Base-by-base conservation (phyloP, 2,113 vertebrate genomes). In the Pseudopipra pipra region DNA sequence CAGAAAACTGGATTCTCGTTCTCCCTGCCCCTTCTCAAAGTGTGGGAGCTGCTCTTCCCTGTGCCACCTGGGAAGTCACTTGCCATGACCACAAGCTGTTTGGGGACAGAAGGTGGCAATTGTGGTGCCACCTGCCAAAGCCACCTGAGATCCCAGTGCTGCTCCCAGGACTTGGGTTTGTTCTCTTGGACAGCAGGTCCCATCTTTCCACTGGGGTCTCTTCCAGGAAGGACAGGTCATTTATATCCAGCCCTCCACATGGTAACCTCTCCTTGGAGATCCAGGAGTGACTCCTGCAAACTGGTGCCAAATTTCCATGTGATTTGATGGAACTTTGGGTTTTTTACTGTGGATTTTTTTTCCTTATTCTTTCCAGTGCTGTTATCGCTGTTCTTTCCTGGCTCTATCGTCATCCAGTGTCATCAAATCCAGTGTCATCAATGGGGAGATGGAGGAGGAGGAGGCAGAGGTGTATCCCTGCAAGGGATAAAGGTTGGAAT, bases 1-100 rank as follows among this genome's bases (percentile, higher is more conserved):
- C 31, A 24, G 9, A 27, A 86, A 30, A 0, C 4, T 1, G 30
- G 76, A 80, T 14, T 24, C 14, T 28, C 33, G 3, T 41, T 37
- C 72, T 49, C 35, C 59, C 54, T n/a, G 56, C 19, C 8, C 22
- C 44, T 75, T 30, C 54, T 8, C 35, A 33, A 21, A 51, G 24
- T n/a, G 9, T 1, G 7, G 59, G 47, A 17, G 22, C 44, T 44
- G 35, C 59, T 83, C 30, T 31, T 71, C 37, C 75, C 52, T 33
- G 25, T 21, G 72, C 49, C 66, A 6, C n/a, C 23, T 4, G 28
- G 37, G 70, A 52, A 35, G 65, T 28, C 85, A 28, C 65, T 21
- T 22, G 3, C 23, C 2, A 2, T 2, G 6, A 25, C 28, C 59
- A 13, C 19, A 3, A 44, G 52, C 10, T 0, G 0, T 30, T 14